phyloP scores from a whole-genome alignment of 2,797 vertebrate genomes.

The Anguilla pacifica region DNA sequence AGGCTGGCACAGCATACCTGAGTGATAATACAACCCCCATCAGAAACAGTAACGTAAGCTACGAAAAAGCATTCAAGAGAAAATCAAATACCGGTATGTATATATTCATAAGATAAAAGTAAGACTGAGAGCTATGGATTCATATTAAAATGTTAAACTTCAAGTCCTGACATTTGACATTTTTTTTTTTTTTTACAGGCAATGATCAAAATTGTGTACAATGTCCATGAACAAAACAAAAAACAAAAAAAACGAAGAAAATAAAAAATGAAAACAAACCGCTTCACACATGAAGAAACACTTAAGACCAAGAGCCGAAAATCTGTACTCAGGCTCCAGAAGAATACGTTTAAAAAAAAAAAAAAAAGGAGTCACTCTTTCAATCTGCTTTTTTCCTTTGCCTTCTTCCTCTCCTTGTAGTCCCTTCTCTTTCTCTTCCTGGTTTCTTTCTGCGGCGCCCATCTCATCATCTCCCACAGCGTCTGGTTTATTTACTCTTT shows the following conservation, averaged over 20 bases:
- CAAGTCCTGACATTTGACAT: slow-evolving; percentile 92
- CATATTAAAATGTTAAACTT: slow-evolving; percentile 83
- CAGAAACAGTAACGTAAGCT: slow-evolving; percentile 92
- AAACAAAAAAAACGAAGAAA: slow-evolving; percentile 74
- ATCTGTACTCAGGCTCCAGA: slow-evolving; percentile 91
- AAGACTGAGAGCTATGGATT: slow-evolving; percentile 89
- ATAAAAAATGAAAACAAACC: slow-evolving; percentile 83
- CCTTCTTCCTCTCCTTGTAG: slow-evolving; percentile 59
- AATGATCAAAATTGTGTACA: slow-evolving; percentile 66
- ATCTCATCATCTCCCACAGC: slow-evolving; percentile 24
- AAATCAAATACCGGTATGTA: slow-evolving; percentile 61
- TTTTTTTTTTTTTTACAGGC: slow-evolving; percentile 73
- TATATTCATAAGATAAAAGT: slow-evolving; percentile 78
- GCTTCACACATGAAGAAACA: slow-evolving; percentile 95
- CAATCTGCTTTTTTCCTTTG: slow-evolving; percentile 48
- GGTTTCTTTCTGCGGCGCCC: slow-evolving; percentile 51
- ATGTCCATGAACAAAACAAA: slow-evolving; percentile 86
- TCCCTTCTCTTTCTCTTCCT: slow-evolving; percentile 50
- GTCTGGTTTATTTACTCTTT: slow-evolving; percentile 35
- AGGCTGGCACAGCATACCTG: slow-evolving; percentile 99
- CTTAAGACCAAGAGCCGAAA: slow-evolving; percentile 98
- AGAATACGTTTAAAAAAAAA: slow-evolving; percentile 78
- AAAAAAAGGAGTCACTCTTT: slow-evolving; percentile 68
- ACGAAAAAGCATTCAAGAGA: slow-evolving; percentile 86
- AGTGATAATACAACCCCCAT: slow-evolving; percentile 97